Conservation (phyloP, 35 echinoderm and acorn worm species). For the Heliocidaris tuberculata region DNA sequence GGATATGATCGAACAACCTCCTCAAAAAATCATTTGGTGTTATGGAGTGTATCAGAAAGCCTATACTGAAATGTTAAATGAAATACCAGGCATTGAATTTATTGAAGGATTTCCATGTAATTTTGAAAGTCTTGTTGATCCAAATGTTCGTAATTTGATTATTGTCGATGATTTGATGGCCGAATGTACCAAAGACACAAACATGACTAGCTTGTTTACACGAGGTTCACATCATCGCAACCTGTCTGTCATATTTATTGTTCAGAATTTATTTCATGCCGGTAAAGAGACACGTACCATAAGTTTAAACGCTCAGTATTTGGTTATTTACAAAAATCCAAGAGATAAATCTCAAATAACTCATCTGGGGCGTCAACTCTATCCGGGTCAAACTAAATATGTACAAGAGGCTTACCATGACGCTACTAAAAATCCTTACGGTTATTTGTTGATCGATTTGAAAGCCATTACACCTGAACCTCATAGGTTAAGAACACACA, state of each 20-base stretch:
- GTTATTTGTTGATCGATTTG: constrained; percentile 70
- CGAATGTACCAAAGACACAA: too few relatives aligned
- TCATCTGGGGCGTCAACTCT: constrained; percentile 72
- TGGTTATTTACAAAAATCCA: constrained; percentile 86
- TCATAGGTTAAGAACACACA: constrained; percentile 36
- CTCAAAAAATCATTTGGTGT: constrained; percentile 72
- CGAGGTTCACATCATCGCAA: constrained; percentile 66
- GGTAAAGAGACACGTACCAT: constrained; percentile 65
- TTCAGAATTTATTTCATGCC: constrained; percentile 71
- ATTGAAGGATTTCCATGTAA: constrained; percentile 62
- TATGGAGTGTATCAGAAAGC: constrained; percentile 67
- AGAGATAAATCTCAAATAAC: too few relatives aligned
- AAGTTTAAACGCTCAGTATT: constrained; percentile 75
- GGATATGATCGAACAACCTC: constrained; percentile 48
- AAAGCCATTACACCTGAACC: constrained; percentile 53
- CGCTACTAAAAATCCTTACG: constrained; percentile 60
- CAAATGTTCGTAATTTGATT: constrained; percentile 55
- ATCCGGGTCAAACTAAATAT: constrained; percentile 59
- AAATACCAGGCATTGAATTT: constrained; percentile 52
- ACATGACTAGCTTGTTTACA: too few relatives aligned
- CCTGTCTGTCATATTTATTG: constrained; percentile 58
- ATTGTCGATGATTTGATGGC: too few relatives aligned
- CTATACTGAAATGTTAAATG: constrained; percentile 55
- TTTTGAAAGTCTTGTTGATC: constrained; percentile 50
- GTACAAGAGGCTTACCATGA: constrained; percentile 62